Base-by-base conservation (phyloP, 2,888 invertebrate species). In the Mythimna impura region DNA sequence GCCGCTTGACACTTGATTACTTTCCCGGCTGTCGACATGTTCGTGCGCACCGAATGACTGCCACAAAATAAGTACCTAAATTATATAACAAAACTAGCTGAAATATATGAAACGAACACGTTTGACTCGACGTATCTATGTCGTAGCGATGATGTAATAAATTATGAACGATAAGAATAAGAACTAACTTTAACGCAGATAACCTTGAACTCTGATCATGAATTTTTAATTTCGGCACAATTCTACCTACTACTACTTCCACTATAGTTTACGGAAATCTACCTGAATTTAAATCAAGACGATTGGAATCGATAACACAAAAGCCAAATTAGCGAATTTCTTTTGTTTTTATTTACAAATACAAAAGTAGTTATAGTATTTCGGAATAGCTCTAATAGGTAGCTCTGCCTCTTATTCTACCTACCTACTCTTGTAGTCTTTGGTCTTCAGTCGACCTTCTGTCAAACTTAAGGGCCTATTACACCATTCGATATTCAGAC, bases 1-100 rank as follows among this genome's bases (percentile, higher is more conserved):
- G 99, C 99, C 34, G 99, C 99, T 90, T 97, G 97, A 93, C 99
- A 99, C 88, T 97, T 97, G 85, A 99, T 99, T 63, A 97, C 97
- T 98, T 98, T 92, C 54, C 94, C 95, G 82, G 90, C 92, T 75
- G 96, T 96, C 71, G 95, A 93, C 95, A 95, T 96, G 84, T 79
- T 92, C 50, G 81, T 78, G 76, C 76, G 72, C 76, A 81, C 86
- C 81, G 74, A 71, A 78, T 80, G 67, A 84, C 85, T 83, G 86
- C 86, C 85, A 87, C 85, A 78, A 78, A 82, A 82, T 67, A 89
- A 93, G 83, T 91, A n/a, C n/a, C n/a, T n/a, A 88, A 88, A 80
- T 34, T 73, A 54, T 12, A 73, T 22, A 40, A 57, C 22, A 68
- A 40, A 73, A 50, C 50, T 77, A 50, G 40, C 40, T 50, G 36